Evolutionary conservation across 2,888 invertebrate genomes (phyloP).

Genomic region (Neoascia interrupta): DNA sequence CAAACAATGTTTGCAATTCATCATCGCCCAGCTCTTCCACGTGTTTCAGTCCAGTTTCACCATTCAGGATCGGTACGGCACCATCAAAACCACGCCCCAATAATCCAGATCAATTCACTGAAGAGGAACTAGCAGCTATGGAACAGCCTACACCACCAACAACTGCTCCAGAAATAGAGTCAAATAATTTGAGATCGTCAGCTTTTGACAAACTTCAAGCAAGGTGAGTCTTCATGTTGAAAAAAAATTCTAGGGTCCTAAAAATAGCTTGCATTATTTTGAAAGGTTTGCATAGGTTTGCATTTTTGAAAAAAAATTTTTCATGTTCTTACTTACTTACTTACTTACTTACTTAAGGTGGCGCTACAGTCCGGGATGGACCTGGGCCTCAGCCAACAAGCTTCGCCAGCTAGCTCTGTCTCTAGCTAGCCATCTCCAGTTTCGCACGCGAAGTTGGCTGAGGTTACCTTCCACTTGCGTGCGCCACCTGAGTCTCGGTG

Average conservation of each 20-base stretch:
- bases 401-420: too few species aligned
- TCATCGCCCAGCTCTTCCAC: slow-evolving; percentile 72
- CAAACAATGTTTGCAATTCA: slow-evolving; percentile 71
- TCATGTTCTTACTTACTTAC: too few species aligned
- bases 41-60: slow-evolving; percentile 82
- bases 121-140: slow-evolving; percentile 78
- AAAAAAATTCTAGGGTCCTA: too few species aligned
- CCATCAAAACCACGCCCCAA: slow-evolving; percentile 78
- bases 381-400: background rate
- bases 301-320: too few species aligned
- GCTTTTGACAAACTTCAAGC: slow-evolving; percentile 72
- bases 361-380: background rate
- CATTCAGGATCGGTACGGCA: slow-evolving; percentile 82
- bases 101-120: slow-evolving; percentile 77
- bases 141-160: slow-evolving; percentile 78
- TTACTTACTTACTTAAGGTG: background rate
- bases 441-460: too few species aligned
- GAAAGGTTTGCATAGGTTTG: too few species aligned
- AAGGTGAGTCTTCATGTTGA: slow-evolving; percentile 72
- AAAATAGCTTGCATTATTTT: too few species aligned
- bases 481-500: too few species aligned
- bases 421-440: too few species aligned
- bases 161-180: slow-evolving; percentile 79
- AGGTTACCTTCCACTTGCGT: too few species aligned
- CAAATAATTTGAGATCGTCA: background rate